Evolutionary conservation across 2,888 invertebrate genomes (phyloP), one percentile per base, ranked within the genome.

Genomic region (Heliconius ethilla): DNA sequence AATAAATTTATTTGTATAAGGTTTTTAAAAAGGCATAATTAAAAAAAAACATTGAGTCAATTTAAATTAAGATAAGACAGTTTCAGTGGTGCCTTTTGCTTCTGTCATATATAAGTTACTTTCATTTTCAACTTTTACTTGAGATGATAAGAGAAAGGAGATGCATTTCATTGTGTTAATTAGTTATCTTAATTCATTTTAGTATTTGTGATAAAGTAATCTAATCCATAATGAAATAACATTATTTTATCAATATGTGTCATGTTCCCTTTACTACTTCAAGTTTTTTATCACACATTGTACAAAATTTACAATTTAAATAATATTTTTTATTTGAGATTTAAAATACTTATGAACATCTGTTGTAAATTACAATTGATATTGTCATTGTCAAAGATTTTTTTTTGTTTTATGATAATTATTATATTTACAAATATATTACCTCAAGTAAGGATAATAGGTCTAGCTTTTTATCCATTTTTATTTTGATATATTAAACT

Each of bases 401-500:
- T 55, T 66, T 27, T 63, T 55, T 73, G 59, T 67, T 33, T 70
- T 65, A 29, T n/a, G 13, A 37, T 18, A 37, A 33, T 25, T 33
- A 37, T 33, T 2, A 59, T 4, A 59, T n/a, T 13, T 7, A 29
- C 15, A 33, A 63, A 33, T 78, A 79, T 78, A 81, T 82, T 94
- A 95, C 95, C 95, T 95, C 95, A 84, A 95, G 90, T 75, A 95
- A 85, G 25, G 94, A 94, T 87, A 95, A 87, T 76, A 95, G 86
- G 85, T 95, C 95, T 90, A 94, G 85, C 89, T 93, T 95, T 88
- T 89, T 93, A 91, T 94, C 94, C 94, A 94, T 94, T 84, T 87
- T 92, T 40, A 67, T 27, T 70, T 67, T 27, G 25, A 67, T 63
- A 70, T 40, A 77, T 77, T 81, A 82, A 89, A 88, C 84, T 87